Base-by-base conservation (phyloP, 2,797 vertebrate genomes). In the Enteromius viviparus region DNA sequence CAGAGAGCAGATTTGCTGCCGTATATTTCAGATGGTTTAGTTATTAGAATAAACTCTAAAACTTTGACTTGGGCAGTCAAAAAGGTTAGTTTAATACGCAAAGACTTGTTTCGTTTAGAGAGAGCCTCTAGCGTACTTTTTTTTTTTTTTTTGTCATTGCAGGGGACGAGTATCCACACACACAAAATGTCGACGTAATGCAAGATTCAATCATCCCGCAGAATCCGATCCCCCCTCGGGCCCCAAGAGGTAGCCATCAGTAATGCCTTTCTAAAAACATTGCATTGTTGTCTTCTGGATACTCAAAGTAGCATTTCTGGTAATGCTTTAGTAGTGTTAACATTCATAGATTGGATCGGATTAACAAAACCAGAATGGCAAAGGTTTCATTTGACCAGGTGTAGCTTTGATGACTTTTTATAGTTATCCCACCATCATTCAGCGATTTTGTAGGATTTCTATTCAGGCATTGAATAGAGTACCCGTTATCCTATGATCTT, bases 101-200 rank as follows among this genome's bases (percentile, higher is more conserved):
- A 26, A 66, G 60, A 72, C 64, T 19, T n/a, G 34, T 47, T 60
- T 72, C 19, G 4, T 12, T 65, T 26, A 32, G 76, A 82, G 47
- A 51, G n/a, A 69, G 60, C 58, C 64, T 89, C 91, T 91, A 91
- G 92, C 91, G 91, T 92, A 89, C 86, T 92, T 89, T 92, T 90
- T 91, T 91, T 91, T 91, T 32, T 26, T 26, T 26, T 26, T 26
- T 26, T 26, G 87, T 78, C 86, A 87, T 91, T 89, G 91, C 89
- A 90, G 84, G 91, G 88, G 32, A 82, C 45, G 19, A 75, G 40
- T 65, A 87, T 93, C 90, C 90, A 91, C 93, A 94, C 92, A 93
- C 77, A 91, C 89, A 88, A 87, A 89, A 88, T 92, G 93, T 91
- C 91, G 78, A 85, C 12, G 26, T 66, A 47, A 34, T 0, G 47